Evolutionary conservation across 2,888 invertebrate genomes (phyloP).

Genomic region (Andricus curvator): DNA sequence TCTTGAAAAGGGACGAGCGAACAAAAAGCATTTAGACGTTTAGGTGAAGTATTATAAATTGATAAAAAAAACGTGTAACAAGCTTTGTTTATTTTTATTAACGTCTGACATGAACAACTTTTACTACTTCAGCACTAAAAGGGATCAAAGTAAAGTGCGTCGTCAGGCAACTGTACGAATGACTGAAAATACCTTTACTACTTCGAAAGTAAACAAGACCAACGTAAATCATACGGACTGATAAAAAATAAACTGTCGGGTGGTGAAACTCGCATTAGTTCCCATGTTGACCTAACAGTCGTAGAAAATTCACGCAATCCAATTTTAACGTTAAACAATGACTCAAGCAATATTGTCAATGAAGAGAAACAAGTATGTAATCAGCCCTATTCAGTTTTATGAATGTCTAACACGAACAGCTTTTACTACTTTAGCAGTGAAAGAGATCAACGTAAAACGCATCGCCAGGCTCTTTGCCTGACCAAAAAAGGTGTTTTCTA

Average conservation of each 20-base stretch:
- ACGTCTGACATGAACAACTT: background rate
- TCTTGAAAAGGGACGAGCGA: too few relatives aligned
- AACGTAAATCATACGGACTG: background rate
- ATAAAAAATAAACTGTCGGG: background rate
- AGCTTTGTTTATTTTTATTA: background rate
- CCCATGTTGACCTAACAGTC: background rate
- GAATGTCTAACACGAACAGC: background rate
- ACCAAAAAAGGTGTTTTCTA: background rate
- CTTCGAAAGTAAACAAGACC: background rate
- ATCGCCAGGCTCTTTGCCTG: background rate
- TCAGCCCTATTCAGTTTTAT: too few relatives aligned
- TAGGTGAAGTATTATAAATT: background rate
- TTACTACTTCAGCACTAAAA: background rate
- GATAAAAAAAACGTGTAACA: background rate
- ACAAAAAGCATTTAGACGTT: background rate
- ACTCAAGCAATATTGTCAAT: too few relatives aligned
- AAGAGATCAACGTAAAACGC: background rate
- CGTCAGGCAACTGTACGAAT: background rate
- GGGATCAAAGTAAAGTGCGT: background rate
- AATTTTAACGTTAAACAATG: too few relatives aligned
- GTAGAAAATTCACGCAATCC: background rate
- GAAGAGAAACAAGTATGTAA: too few relatives aligned
- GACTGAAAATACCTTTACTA: background rate
- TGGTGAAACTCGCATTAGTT: background rate
- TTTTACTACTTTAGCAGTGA: background rate